These are phyloP conservation scores for Dorcus parallelipipedus DNA, from an alignment of 2,888 invertebrate species.

Conservation along the genomic window DNA sequence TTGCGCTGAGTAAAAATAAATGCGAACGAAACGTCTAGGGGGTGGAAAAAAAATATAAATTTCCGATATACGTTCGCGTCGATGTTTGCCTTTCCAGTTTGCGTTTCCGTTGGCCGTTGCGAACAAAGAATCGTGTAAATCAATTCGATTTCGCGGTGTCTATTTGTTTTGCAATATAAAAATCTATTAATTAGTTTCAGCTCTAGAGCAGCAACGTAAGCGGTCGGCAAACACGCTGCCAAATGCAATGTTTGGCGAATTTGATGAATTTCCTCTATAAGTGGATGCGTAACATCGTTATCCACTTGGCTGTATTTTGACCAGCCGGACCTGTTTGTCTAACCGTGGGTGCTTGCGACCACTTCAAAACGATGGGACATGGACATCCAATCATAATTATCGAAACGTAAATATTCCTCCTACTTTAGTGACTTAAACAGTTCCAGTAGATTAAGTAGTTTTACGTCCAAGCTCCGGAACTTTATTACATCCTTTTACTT, in stretches of 20 bases:
- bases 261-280: conserved; percentile 29
- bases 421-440: no score
- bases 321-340: conserved; percentile 28
- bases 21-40: no score
- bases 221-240: conserved; percentile 36
- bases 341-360: conserved; percentile 8
- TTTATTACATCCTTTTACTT: no score
- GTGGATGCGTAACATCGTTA: conserved; percentile 36
- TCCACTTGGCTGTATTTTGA: conserved; percentile 32
- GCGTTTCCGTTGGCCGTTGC: neutral
- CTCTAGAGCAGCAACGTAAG: conserved; percentile 20
- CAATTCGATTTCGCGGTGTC: conserved; percentile 5
- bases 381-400: no score
- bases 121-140: conserved; percentile 7
- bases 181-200: conserved; percentile 20
- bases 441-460: no score
- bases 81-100: no score
- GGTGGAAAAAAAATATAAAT: no score
- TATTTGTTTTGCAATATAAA: conserved; percentile 6
- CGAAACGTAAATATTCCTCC: no score
- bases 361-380: no score
- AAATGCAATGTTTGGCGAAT: conserved; percentile 38
- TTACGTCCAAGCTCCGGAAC: no score
- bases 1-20: no score
- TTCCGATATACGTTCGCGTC: no score